phyloP scores from a whole-genome alignment of 1,140 invertebrate species.

The Panagrolaimus sp. region DNA sequence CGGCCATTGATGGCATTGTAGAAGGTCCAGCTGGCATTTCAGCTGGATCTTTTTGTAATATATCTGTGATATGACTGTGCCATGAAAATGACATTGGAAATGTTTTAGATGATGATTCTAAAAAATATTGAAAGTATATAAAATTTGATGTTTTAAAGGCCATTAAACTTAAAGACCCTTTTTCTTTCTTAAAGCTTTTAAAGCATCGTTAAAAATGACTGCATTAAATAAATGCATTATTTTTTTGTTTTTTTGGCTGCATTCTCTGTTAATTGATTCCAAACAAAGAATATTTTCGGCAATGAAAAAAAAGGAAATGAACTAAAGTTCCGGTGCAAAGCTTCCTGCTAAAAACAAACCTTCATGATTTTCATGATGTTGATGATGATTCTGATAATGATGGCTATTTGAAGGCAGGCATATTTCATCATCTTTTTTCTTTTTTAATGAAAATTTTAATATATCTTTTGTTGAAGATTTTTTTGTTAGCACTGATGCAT shows the following conservation, averaged over 20 bases:
- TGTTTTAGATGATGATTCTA: not conserved
- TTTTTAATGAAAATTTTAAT: conserved; percentile 17
- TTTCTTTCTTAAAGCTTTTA: not conserved
- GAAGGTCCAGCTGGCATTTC: not conserved
- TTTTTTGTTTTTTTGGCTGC: too few species aligned
- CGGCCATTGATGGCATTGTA: not conserved
- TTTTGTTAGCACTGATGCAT: conserved; percentile 10
- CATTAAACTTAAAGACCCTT: not conserved
- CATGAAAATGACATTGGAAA: conserved; percentile 23
- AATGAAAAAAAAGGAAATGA: too few species aligned
- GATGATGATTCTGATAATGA: conserved; percentile 6
- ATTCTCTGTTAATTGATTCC: too few species aligned
- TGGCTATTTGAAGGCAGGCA: not conserved
- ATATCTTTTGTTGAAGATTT: conserved; percentile 20
- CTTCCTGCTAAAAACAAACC: not conserved
- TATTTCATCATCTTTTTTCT: conserved; percentile 14
- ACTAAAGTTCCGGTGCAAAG: too few species aligned
- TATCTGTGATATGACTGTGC: conserved; percentile 20
- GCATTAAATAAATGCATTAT: not conserved
- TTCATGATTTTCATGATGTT: not conserved
- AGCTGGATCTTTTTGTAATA: not conserved
- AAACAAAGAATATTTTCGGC: too few species aligned
- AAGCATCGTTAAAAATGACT: not conserved
- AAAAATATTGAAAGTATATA: not conserved
- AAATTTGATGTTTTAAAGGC: not conserved